A percentile compares a stretch with the other conserved stretches of the same genome.
Conservation (phyloP, 1,140 invertebrate genomes). For the Sarcophaga bullata region DNA sequence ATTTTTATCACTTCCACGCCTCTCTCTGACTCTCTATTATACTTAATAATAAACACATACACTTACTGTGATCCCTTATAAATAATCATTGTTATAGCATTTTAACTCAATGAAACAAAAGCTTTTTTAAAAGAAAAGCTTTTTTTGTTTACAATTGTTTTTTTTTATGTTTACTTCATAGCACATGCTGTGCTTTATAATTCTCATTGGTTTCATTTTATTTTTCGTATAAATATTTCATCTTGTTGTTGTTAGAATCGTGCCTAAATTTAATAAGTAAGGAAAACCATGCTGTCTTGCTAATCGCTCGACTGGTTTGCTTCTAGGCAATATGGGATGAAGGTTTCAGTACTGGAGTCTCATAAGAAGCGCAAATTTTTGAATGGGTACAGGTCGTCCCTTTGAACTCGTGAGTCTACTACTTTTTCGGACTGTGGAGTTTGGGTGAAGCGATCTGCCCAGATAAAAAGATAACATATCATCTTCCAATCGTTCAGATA, state of each 20-base stretch:
- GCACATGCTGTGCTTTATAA: neutral
- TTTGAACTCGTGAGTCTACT: conserved; percentile 47
- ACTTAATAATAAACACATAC: no score
- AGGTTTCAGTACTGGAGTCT: conserved; percentile 35
- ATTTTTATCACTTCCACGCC: neutral
- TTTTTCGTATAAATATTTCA: neutral
- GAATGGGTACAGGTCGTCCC: conserved; percentile 63
- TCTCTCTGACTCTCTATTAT: neutral
- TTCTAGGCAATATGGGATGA: conserved; percentile 54
- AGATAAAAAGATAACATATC: neutral
- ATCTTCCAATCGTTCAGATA: no score
- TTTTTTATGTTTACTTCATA: neutral
- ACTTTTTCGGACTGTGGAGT: conserved; percentile 58
- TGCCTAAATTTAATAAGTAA: conserved; percentile 65
- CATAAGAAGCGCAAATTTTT: conserved; percentile 61
- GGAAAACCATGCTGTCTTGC: conserved; percentile 63
- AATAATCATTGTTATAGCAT: neutral
- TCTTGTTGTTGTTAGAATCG: conserved; percentile 23
- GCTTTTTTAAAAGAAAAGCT: neutral
- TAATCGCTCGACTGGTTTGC: conserved; percentile 60
- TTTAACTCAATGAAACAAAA: neutral
- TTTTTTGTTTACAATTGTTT: neutral
- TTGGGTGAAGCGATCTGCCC: conserved; percentile 49
- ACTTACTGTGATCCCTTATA: no score
- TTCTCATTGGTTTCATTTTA: conserved; percentile 1